Evolutionary conservation across 2,888 invertebrate genomes (phyloP).

Genomic region (Agonopterix heracliana): DNA sequence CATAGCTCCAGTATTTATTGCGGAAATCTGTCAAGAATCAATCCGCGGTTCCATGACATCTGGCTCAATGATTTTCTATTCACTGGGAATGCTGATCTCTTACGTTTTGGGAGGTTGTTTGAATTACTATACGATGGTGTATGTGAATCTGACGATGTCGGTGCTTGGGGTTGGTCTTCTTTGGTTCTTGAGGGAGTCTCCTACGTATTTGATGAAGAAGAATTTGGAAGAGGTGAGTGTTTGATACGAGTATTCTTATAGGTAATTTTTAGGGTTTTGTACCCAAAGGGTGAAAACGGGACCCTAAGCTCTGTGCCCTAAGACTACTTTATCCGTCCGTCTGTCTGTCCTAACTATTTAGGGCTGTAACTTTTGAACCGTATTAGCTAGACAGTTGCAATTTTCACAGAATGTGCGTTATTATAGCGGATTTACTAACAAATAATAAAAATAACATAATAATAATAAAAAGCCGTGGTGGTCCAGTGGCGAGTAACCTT

Average conservation of each 20-base stretch:
- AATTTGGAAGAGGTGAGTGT: slow-evolving; percentile 40
- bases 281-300: too few relatives aligned
- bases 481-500: too few relatives aligned
- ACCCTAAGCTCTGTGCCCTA: too few relatives aligned
- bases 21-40: slow-evolving; percentile 52
- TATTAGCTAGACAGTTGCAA: too few relatives aligned
- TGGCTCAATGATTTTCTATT: slow-evolving; percentile 38
- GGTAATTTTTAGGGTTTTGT: background rate
- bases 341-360: too few relatives aligned
- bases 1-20: slow-evolving; percentile 39
- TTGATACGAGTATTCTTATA: background rate
- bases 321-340: too few relatives aligned
- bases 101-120: slow-evolving; percentile 47
- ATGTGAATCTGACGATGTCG: slow-evolving; percentile 32
- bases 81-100: slow-evolving; percentile 45
- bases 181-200: slow-evolving; percentile 42
- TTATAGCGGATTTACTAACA: too few relatives aligned
- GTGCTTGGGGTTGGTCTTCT: slow-evolving; percentile 27
- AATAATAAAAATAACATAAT: too few relatives aligned
- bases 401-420: too few relatives aligned
- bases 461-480: too few relatives aligned
- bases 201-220: slow-evolving; percentile 43
- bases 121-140: slow-evolving; percentile 39
- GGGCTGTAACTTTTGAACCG: too few relatives aligned
- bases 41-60: slow-evolving; percentile 51